phyloP scores from a whole-genome alignment of 2,113 vertebrate species.

The Neopipo cinnamomea region DNA sequence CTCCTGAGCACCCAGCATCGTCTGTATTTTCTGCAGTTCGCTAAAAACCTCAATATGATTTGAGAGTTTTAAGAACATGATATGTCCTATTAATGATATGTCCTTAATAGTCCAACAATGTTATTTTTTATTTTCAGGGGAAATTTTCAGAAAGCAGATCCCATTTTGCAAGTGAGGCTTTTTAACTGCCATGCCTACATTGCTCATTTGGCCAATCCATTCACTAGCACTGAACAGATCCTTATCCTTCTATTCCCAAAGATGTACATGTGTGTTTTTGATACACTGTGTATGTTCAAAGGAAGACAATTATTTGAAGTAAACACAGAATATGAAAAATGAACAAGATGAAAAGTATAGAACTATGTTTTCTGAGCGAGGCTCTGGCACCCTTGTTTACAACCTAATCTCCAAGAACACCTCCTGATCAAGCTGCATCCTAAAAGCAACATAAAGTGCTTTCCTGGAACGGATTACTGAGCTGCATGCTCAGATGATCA shows the following conservation, averaged over 20 bases:
- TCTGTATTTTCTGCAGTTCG: background rate
- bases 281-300: background rate
- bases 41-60: background rate
- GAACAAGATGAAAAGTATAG: background rate
- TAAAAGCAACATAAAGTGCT: background rate
- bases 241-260: background rate
- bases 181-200: background rate
- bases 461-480: background rate
- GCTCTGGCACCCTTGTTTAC: background rate
- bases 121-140: background rate
- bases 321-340: background rate
- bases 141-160: background rate
- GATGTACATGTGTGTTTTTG: background rate
- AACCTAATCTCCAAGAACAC: background rate
- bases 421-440: background rate
- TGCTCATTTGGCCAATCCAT: background rate
- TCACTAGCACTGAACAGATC: background rate
- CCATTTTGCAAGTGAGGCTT: background rate
- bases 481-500: background rate
- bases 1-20: background rate
- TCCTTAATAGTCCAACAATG: background rate
- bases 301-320: background rate
- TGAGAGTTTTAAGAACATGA: background rate
- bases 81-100: background rate
- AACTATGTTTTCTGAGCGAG: background rate